Evolutionary conservation across 2,888 invertebrate species (phyloP), one percentile per base, ranked within the genome.

Genomic region (Microdon myrmicae): DNA sequence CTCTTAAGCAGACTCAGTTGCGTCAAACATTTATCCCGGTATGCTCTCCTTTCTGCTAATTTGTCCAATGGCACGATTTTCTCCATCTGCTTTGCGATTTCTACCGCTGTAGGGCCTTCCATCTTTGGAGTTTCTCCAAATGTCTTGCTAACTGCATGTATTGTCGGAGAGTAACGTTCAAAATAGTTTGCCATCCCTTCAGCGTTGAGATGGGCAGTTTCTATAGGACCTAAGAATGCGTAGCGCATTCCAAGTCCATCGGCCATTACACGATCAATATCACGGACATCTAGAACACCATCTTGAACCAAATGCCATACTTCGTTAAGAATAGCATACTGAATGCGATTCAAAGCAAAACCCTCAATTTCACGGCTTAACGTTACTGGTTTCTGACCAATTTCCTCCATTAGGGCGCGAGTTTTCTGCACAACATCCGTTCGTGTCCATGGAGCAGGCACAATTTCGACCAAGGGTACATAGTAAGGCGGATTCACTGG

Each of bases 401-500:
- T 90, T 80, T 92, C 90, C 44, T 85, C 82, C 92, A 96, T 92
- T 10, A 86, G 79, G 29, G 83, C 85, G 44, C 90, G 85, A 0
- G 94, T 90, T 75, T 86, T 88, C 32, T 82, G 81, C 0, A 90
- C 85, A 6, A 93, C 87, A 61, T 89, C 88, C 0, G 87, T 83
- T 41, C 88, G 86, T 0, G 97, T 97, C 94, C 94, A 96, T 3
- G 94, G 92, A 0, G 96, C 92, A 0, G 96, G 96, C 0, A 96
- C 92, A 8, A 98, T 83, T 82, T 98, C 97, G 1, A 96, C 94
- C 31, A 97, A 81, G 0, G 96, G 95, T 14, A 96, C 93, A 76
- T 94, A 96, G 78, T 96, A 96, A 0, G 97, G 97, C 3, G 97
- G 97, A 79, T 97, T 97, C 2, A 96, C 93, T 79, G 96, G 97